Base-by-base conservation (phyloP, 2,113 vertebrate species). In the Aleadryas rufinucha region DNA sequence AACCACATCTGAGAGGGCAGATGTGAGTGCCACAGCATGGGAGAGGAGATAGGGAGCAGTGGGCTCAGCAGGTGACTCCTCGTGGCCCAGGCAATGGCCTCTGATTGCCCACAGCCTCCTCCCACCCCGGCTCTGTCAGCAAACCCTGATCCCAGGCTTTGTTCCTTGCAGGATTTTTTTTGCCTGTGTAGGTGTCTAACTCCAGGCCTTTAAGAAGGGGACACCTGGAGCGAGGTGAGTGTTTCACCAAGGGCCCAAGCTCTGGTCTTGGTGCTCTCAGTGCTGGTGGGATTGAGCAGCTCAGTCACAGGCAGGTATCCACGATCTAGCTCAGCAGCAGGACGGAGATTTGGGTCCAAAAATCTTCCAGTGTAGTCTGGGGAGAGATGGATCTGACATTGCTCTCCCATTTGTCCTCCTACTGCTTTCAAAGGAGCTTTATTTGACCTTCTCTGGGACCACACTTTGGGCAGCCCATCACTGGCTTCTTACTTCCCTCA, bases 291-390 rank as follows among this genome's bases (percentile, higher is more conserved):
- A 24, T 20, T 59, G 41, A 89, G 14, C 17, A 92, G 28, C 19
- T 45, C 56, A 39, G 18, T 33, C 39, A 16, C 3, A 33, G n/a
- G 31, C 23, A 78, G 30, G 28, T 69, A 54, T 45, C 30, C 26
- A 35, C 9, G 3, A 63, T 6, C 19, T 26, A 11, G 7, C 18
- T 16, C 39, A 60, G 47, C 22, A 80, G 37, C 37, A 82, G 9
- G 9, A 52, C 75, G 66, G 21, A n/a, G 4, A 16, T 84, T 57
- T 63, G 64, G 16, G 35, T 42, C 13, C 20, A 50, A 77, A 74
- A 12, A 13, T 53, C 45, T 57, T 61, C 23, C 61, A 41, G 0
- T 0, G 0, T 22, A n/a, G 5, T 30, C 68, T 12, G 11, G 5
- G 57, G 13, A 41, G 33, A 52, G 24, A 8, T n/a, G 9, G 4